Evolutionary conservation across 2,797 vertebrate genomes (phyloP).

Genomic region (Coregonus sp.): DNA sequence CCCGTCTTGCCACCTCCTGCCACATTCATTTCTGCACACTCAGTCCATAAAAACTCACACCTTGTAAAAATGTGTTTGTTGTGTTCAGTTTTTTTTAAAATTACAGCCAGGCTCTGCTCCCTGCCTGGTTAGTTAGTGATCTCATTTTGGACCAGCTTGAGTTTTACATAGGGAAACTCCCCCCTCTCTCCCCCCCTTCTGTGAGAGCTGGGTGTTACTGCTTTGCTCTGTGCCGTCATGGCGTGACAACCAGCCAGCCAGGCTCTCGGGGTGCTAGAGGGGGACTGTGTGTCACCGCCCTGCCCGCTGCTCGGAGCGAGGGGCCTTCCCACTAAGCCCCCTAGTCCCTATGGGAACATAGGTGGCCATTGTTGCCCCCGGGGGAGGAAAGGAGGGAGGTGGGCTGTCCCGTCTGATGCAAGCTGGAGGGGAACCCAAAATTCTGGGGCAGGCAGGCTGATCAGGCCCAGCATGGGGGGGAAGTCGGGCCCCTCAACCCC

Average conservation of each 20-base stretch:
- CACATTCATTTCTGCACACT: conserved; percentile 18
- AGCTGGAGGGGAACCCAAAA: conserved; percentile 71
- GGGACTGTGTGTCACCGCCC: conserved; percentile 6
- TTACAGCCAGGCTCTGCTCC: conserved; percentile 17
- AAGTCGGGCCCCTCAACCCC: neutral
- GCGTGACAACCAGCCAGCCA: conserved; percentile 23
- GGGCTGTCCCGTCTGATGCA: conserved; percentile 58
- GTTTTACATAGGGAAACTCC: conserved; percentile 23
- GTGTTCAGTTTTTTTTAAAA: neutral
- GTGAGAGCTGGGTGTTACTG: neutral
- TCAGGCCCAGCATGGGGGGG: conserved; percentile 45
- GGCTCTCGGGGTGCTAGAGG: neutral
- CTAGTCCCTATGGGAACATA: conserved; percentile 76
- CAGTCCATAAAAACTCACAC: conserved; percentile 54
- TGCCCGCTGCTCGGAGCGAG: conserved; percentile 15
- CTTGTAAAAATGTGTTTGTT: conserved; percentile 30
- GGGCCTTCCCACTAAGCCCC: conserved; percentile 44
- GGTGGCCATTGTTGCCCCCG: conserved; percentile 72
- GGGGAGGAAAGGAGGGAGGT: conserved; percentile 39
- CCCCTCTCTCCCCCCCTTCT: neutral
- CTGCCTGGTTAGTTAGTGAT: conserved; percentile 30
- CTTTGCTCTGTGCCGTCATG: neutral
- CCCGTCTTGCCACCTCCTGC: too few relatives aligned
- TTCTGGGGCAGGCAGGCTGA: conserved; percentile 62
- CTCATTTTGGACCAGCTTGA: conserved; percentile 31